Evolutionary conservation across 2,113 vertebrate genomes (phyloP).

Genomic region (Phoxinus phoxinus): DNA sequence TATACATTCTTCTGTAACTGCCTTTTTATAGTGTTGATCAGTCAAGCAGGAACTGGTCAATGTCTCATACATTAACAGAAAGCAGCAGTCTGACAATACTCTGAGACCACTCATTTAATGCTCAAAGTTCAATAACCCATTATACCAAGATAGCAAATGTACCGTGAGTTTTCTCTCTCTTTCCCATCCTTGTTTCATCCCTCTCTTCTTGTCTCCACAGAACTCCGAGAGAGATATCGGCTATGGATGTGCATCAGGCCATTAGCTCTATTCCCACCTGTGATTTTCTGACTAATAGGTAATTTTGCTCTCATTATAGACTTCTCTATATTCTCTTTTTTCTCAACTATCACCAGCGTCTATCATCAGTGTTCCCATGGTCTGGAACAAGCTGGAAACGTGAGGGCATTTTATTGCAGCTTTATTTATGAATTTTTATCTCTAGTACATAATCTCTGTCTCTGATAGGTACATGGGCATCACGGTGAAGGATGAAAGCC

Average conservation of each 20-base stretch:
- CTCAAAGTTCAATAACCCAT: conserved; percentile 23
- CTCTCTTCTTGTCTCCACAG: conserved; percentile 67
- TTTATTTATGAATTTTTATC: background rate
- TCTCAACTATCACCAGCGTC: background rate
- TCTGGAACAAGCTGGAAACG: background rate
- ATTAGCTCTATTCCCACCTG: conserved; percentile 89
- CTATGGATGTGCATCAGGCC: conserved; percentile 94
- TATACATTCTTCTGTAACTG: background rate
- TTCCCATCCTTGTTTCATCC: background rate
- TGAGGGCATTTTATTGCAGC: background rate
- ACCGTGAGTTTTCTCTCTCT: background rate
- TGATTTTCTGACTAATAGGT: conserved; percentile 95
- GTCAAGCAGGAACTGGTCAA: background rate
- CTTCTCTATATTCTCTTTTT: background rate
- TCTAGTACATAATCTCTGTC: background rate
- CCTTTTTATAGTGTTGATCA: conserved; percentile 20
- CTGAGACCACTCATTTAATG: conserved; percentile 7
- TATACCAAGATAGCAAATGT: conserved; percentile 22
- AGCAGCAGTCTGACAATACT: background rate
- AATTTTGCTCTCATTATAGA: background rate
- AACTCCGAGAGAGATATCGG: conserved; percentile 90
- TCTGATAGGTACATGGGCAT: conserved; percentile 84
- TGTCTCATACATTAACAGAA: conserved; percentile 6
- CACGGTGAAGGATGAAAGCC: conserved; percentile 70
- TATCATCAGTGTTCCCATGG: background rate